Percentiles rank a stretch among this genome's conserved stretches.
These are phyloP conservation scores for Etia nguti DNA, from an alignment of 2,113 vertebrate species.

Conservation along the genomic window DNA sequence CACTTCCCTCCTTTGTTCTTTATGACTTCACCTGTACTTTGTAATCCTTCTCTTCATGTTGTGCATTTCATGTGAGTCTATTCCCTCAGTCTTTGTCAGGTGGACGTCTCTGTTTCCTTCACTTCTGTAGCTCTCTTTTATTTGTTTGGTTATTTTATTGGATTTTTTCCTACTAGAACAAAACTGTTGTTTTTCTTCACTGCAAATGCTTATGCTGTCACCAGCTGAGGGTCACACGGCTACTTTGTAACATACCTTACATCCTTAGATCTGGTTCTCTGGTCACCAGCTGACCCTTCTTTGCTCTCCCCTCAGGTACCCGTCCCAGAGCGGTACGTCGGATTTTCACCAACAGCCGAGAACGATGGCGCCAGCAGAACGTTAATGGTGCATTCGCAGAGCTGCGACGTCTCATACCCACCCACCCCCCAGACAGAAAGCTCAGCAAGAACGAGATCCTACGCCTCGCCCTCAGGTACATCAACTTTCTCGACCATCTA, in stretches of 20 bases:
- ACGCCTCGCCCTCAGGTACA: conserved; percentile 43
- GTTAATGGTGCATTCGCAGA: conserved; percentile 37
- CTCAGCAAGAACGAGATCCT: conserved; percentile 58
- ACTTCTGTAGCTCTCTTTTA: background rate
- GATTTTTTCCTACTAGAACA: background rate
- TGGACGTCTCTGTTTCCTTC: background rate
- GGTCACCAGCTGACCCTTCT: background rate
- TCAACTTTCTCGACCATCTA: conserved; percentile 45
- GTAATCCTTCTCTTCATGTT: background rate
- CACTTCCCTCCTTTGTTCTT: background rate
- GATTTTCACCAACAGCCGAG: conserved; percentile 25
- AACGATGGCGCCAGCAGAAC: conserved; percentile 51
- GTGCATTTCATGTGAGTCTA: background rate
- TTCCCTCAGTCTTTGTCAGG: rapidly evolving
- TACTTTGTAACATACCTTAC: background rate
- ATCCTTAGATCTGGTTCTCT: background rate
- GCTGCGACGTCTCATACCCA: conserved; percentile 48
- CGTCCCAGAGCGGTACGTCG: background rate
- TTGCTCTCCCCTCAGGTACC: background rate
- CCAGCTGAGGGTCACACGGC: background rate
- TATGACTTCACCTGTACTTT: background rate
- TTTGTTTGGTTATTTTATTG: background rate
- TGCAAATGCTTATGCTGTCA: background rate
- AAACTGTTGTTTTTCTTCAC: background rate
- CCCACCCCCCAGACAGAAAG: conserved; percentile 50